phyloP scores from a whole-genome alignment of 2,888 invertebrate genomes.

The Phaonia tiefii region DNA sequence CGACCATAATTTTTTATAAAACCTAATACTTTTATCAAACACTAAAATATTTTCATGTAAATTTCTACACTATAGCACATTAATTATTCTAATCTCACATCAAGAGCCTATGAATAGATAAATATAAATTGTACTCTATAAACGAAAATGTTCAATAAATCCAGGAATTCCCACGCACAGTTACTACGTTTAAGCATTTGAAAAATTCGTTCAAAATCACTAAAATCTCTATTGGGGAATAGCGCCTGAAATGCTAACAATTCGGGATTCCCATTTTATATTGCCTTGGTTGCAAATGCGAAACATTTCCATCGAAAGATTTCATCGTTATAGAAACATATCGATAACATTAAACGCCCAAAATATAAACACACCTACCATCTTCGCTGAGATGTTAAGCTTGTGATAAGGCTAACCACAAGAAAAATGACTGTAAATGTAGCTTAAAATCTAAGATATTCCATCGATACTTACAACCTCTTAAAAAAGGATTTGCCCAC shows the following conservation, averaged over 20 bases:
- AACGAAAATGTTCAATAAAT: neutral
- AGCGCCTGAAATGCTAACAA: neutral
- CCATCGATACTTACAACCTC: slow-evolving; percentile 31
- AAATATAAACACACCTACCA: slow-evolving; percentile 18
- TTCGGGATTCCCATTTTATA: neutral
- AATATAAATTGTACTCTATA: neutral
- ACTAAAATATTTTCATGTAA: neutral
- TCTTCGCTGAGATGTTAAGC: slow-evolving; percentile 11
- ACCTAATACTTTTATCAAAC: too few species aligned
- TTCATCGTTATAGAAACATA: slow-evolving; percentile 3
- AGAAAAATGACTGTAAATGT: slow-evolving; percentile 32
- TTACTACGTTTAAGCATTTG: neutral
- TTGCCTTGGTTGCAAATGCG: slow-evolving; percentile 8
- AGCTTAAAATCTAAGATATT: slow-evolving; percentile 32
- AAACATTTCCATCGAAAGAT: slow-evolving; percentile 20
- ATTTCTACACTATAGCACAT: neutral
- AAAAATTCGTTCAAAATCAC: slow-evolving; percentile 3
- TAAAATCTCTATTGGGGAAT: neutral
- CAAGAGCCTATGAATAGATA: neutral
- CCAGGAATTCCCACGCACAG: neutral
- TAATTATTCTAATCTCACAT: slow-evolving; percentile 15
- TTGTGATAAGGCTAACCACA: slow-evolving; percentile 22
- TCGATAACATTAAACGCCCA: slow-evolving; percentile 24
- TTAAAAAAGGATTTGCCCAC: slow-evolving; percentile 30
- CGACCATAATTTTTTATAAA: too few species aligned